phyloP scores from a whole-genome alignment of 2,888 invertebrate species.

The Drosophila subquinaria region DNA sequence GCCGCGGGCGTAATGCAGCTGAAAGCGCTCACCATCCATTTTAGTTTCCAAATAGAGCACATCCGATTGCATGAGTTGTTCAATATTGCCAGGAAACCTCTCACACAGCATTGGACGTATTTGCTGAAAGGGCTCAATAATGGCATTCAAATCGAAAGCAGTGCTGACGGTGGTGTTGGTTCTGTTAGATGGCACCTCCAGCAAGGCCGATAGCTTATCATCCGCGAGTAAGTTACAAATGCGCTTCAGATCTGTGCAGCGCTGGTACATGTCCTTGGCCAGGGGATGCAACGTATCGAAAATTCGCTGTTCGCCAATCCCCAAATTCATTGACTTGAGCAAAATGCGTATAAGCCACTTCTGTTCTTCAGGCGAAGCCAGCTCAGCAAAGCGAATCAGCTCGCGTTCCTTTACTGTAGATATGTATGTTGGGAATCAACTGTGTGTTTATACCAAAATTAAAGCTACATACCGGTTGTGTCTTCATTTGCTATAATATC shows the following conservation, averaged over 20 bases:
- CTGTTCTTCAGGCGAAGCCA: conserved; percentile 90
- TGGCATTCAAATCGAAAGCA: conserved; percentile 51
- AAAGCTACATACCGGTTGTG: conserved; percentile 86
- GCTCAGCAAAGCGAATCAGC: conserved; percentile 89
- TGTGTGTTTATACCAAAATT: conserved; percentile 48
- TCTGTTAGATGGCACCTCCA: conserved; percentile 8
- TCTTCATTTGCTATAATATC: conserved; percentile 91
- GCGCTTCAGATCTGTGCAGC: conserved; percentile 89
- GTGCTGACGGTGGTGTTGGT: conserved; percentile 5
- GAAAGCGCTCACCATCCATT: conserved; percentile 97
- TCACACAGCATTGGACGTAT: conserved; percentile 96
- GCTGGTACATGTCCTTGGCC: conserved; percentile 91
- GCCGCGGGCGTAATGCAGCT: conserved; percentile 92
- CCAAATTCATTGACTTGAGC: conserved; percentile 93
- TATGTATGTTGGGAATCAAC: background rate
- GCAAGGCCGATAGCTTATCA: conserved; percentile 35
- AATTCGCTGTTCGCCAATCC: conserved; percentile 90
- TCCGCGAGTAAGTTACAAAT: conserved; percentile 85
- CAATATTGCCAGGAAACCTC: conserved; percentile 88
- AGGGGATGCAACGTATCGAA: conserved; percentile 92
- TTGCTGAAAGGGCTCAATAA: conserved; percentile 90
- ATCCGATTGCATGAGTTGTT: conserved; percentile 83
- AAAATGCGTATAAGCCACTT: conserved; percentile 97
- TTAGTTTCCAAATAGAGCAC: conserved; percentile 91
- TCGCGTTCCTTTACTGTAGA: conserved; percentile 87